Percentiles rank a stretch among this genome's conserved stretches.
Conservation (phyloP, 2,113 vertebrate genomes). For the Anser cygnoides region DNA sequence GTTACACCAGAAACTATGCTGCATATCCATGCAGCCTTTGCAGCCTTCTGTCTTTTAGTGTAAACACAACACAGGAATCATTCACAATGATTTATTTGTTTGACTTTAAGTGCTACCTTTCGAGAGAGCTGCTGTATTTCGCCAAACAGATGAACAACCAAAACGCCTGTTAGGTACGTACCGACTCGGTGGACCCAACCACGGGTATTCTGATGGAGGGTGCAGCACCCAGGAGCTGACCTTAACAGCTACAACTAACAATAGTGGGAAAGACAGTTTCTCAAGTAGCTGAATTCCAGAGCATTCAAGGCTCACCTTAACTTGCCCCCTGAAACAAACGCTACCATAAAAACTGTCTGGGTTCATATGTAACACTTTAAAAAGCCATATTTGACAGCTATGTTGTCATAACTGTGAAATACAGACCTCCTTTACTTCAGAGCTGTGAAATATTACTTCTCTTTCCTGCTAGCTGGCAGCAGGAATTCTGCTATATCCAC, state of each 20-base stretch:
- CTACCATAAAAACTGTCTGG: slow-evolving; percentile 29
- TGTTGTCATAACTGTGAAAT: slow-evolving; percentile 31
- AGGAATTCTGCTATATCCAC: slow-evolving; percentile 18
- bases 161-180: background rate
- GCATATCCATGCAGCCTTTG: too few species aligned
- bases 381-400: slow-evolving; percentile 30
- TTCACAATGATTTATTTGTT: too few species aligned
- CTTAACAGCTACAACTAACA: background rate
- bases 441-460: slow-evolving; percentile 27
- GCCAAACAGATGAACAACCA: background rate
- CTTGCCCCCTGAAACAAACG: slow-evolving; percentile 20
- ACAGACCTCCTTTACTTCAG: slow-evolving; percentile 24
- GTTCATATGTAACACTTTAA: slow-evolving; percentile 19
- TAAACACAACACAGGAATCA: background rate
- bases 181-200: background rate
- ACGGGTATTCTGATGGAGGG: background rate
- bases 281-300: slow-evolving; percentile 22
- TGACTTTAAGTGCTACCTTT: background rate
- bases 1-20: background rate
- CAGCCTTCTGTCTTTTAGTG: background rate
- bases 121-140: background rate
- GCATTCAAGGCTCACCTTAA: background rate
- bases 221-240: background rate
- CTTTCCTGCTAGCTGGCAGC: slow-evolving; percentile 28
- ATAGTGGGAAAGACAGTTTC: background rate